Evolutionary conservation across 2,888 invertebrate genomes (phyloP).

Genomic region (Leptopterna dolabrata): DNA sequence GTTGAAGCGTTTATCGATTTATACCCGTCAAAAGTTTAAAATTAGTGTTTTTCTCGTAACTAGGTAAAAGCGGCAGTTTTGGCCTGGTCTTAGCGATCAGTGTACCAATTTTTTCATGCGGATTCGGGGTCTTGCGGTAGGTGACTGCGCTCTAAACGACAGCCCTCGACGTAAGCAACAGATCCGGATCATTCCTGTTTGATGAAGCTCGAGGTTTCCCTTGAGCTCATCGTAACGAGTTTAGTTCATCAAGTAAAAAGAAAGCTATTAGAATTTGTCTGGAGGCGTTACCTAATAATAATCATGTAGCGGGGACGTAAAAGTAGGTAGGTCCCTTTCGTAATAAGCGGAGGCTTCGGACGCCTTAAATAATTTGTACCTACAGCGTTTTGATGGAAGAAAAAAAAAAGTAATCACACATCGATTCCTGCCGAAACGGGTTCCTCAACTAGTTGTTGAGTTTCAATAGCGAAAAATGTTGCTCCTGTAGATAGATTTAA

Average conservation of each 20-base stretch:
- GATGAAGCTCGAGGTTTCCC: neutral
- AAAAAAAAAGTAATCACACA: neutral
- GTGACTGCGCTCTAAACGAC: too few species aligned
- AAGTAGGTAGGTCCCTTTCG: neutral
- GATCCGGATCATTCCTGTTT: neutral
- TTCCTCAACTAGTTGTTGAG: neutral
- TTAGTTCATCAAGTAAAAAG: neutral
- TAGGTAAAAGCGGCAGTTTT: too few species aligned
- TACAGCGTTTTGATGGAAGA: neutral
- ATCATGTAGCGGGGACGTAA: neutral
- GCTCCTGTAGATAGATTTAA: neutral
- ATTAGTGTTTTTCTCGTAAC: too few species aligned
- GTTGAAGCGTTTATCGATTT: too few species aligned
- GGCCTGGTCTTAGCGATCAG: too few species aligned
- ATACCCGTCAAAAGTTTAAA: too few species aligned
- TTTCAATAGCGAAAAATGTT: neutral
- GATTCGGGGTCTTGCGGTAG: too few species aligned
- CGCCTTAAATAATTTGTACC: constrained; percentile 5
- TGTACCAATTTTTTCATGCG: too few species aligned
- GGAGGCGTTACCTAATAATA: neutral
- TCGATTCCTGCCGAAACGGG: neutral
- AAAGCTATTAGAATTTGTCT: neutral
- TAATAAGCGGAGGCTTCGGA: neutral
- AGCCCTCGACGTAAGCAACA: too few species aligned
- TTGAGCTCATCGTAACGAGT: neutral